A percentile compares a stretch with the other conserved stretches of the same genome.
These are phyloP conservation scores for Oxyscelio sp. DNA, from an alignment of 2,888 invertebrate species.

Conservation along the genomic window DNA sequence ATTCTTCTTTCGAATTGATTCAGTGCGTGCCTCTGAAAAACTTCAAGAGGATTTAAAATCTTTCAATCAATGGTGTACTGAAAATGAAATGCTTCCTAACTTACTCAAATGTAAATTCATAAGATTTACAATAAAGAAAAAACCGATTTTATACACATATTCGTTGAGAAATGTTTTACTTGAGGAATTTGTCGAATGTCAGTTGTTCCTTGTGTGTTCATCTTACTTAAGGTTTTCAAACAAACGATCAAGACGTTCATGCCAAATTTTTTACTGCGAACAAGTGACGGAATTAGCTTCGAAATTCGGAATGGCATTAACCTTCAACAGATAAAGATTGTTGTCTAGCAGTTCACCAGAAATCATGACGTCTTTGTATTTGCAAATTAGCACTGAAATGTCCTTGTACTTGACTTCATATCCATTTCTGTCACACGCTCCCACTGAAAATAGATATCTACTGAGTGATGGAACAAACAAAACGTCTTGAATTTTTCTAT, in stretches of 20 bases:
- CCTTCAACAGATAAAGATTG: conserved; percentile 20
- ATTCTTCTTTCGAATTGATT: too few relatives aligned
- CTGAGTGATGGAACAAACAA: conserved; percentile 22
- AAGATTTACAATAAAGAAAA: too few relatives aligned
- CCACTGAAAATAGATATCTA: conserved; percentile 44
- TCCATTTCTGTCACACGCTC: conserved; percentile 4
- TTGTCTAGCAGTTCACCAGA: conserved; percentile 31
- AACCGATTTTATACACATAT: too few relatives aligned
- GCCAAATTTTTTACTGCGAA: conserved; percentile 21
- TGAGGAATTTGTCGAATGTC: neutral
- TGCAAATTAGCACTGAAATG: conserved; percentile 9
- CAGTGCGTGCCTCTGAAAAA: too few relatives aligned
- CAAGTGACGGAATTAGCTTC: conserved; percentile 25
- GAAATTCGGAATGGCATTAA: neutral
- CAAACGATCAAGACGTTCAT: conserved; percentile 37
- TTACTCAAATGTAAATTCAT: too few relatives aligned
- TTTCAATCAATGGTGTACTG: too few relatives aligned
- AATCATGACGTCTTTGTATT: conserved; percentile 11
- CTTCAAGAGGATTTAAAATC: too few relatives aligned
- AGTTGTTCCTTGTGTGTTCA: conserved; percentile 33
- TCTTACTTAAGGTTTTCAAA: conserved; percentile 12
- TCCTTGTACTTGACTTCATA: conserved; percentile 15
- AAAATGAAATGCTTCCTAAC: too few relatives aligned
- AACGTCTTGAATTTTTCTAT: conserved; percentile 41
- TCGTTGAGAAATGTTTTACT: too few relatives aligned